phyloP scores from a whole-genome alignment of 2,888 invertebrate genomes.

The Cephus pygmeus region DNA sequence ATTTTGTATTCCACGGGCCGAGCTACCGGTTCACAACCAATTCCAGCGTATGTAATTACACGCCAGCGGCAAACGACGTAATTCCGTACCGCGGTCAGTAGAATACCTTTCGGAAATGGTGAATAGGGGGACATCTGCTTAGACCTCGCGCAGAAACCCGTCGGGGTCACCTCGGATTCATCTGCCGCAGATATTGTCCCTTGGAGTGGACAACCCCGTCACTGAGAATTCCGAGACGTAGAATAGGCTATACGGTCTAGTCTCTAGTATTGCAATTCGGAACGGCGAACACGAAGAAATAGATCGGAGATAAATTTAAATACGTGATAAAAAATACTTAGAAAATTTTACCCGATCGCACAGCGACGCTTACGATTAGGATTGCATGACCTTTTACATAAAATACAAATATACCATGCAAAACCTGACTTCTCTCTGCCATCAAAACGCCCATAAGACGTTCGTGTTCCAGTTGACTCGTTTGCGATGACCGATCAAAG shows the following conservation, averaged over 20 bases:
- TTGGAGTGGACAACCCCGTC: neutral
- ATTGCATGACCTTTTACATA: neutral
- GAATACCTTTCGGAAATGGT: neutral
- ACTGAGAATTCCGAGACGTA: neutral
- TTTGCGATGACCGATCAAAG: no score
- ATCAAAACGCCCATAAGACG: neutral
- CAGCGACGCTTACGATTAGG: neutral
- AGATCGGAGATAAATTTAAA: neutral
- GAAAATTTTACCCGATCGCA: neutral
- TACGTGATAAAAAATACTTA: neutral
- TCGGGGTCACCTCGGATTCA: neutral
- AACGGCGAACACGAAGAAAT: no score
- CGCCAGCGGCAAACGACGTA: neutral
- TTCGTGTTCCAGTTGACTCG: neutral
- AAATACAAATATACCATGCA: neutral
- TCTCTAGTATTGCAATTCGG: neutral
- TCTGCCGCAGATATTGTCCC: neutral
- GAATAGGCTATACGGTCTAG: neutral
- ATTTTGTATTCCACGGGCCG: neutral
- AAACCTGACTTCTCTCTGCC: neutral
- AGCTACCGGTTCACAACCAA: neutral
- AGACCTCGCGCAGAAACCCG: neutral
- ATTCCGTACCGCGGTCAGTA: neutral
- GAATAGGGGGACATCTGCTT: neutral
- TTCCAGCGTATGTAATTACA: neutral